These are phyloP conservation scores for Jordanella pulchra DNA, from an alignment of 2,797 vertebrate genomes.

Conservation along the genomic window DNA sequence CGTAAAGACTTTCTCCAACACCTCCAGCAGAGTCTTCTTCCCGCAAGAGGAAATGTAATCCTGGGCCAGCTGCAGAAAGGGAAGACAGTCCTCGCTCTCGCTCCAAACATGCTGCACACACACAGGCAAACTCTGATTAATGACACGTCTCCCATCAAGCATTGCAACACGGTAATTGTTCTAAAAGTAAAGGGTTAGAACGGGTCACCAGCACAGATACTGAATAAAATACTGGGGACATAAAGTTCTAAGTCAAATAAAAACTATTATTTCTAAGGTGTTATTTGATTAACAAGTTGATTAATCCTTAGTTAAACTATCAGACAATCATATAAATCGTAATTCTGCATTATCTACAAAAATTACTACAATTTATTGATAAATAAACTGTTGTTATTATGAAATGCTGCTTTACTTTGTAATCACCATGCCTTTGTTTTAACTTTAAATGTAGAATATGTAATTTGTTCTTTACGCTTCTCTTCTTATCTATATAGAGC, in stretches of 20 bases:
- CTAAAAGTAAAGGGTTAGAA: not conserved
- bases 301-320: not conserved
- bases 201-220: not conserved
- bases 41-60: constrained; percentile 99
- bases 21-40: constrained; percentile 96
- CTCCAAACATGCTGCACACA: constrained; percentile 93
- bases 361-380: too few species aligned
- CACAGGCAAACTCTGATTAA: not conserved
- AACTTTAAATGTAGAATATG: too few species aligned
- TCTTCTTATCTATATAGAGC: not conserved
- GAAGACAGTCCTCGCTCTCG: constrained; percentile 97
- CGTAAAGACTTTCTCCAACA: constrained; percentile 97
- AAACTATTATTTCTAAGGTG: not conserved
- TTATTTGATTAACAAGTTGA: not conserved
- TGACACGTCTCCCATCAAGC: not conserved
- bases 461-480: not conserved
- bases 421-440: not conserved
- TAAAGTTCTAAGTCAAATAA: not conserved
- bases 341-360: not conserved
- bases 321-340: not conserved
- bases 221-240: not conserved
- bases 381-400: not conserved
- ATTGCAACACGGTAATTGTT: not conserved
- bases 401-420: not conserved
- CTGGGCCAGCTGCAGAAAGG: constrained; percentile 95